phyloP scores from a whole-genome alignment of 2,888 invertebrate species.

The Cantharis rustica region DNA sequence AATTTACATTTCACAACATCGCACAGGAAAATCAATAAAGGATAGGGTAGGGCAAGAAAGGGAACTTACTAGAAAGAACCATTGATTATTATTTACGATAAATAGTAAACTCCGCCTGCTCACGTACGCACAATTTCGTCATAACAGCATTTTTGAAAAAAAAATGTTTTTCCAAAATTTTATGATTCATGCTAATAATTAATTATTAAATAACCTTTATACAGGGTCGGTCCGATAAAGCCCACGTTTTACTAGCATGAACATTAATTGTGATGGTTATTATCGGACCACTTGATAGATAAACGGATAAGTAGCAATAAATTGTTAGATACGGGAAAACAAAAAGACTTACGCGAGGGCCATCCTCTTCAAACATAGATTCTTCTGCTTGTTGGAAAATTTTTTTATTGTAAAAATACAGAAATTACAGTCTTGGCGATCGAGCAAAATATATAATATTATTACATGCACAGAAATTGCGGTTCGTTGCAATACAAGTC shows the following conservation, averaged over 20 bases:
- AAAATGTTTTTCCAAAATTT: not conserved
- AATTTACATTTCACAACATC: conserved; percentile 27
- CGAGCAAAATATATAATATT: not conserved
- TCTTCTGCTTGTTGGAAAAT: not conserved
- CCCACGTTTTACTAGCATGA: not conserved
- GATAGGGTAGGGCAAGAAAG: conserved; percentile 1
- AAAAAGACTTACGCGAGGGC: not conserved
- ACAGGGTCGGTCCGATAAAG: too few relatives aligned
- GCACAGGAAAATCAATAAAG: conserved; percentile 25
- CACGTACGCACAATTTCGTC: not conserved
- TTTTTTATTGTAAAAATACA: not conserved
- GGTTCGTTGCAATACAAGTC: not conserved
- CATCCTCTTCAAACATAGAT: not conserved
- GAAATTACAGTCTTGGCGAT: not conserved
- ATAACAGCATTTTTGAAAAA: not conserved
- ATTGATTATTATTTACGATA: conserved; percentile 3
- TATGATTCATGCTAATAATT: too few relatives aligned
- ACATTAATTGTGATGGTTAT: too few relatives aligned
- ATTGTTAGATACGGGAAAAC: not conserved
- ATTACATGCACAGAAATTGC: not conserved
- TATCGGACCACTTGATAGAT: not conserved
- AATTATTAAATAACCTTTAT: too few relatives aligned
- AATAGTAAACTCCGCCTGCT: not conserved
- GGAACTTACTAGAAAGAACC: not conserved
- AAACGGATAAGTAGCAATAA: not conserved